A percentile compares a stretch with the other conserved stretches of the same genome.
phyloP scores from a whole-genome alignment of 2,113 vertebrate species.

The Catharus bicknelli region DNA sequence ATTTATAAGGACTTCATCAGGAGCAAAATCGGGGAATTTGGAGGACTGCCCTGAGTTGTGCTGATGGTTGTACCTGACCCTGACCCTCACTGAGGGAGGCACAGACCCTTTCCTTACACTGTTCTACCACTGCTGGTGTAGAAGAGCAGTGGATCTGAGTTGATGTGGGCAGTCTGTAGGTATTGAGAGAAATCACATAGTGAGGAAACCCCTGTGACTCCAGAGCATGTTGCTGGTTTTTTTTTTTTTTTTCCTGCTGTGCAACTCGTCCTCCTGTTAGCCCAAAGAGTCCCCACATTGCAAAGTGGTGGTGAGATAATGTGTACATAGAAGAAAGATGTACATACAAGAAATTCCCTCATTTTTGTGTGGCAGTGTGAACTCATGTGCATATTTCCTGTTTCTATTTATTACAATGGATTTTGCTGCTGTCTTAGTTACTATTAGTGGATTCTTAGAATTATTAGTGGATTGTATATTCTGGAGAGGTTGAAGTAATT shows the following conservation, averaged over 20 bases:
- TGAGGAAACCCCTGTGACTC: background rate
- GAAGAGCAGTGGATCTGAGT: background rate
- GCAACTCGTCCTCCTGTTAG: background rate
- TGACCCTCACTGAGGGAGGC: background rate
- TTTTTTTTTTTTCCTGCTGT: background rate
- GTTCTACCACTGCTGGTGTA: background rate
- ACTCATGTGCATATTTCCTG: background rate
- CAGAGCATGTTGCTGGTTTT: background rate
- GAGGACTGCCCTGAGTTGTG: background rate
- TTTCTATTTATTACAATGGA: background rate
- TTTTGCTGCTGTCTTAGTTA: background rate
- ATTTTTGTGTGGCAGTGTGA: background rate
- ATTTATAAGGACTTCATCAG: background rate
- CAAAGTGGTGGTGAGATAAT: background rate
- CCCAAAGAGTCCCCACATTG: background rate
- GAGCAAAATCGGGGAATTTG: background rate
- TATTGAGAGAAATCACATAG: accelerated
- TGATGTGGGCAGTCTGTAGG: background rate
- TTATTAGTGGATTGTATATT: background rate
- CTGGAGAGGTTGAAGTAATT: background rate
- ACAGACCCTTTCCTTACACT: background rate
- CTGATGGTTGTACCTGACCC: background rate
- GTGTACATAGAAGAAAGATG: accelerated
- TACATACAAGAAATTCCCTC: accelerated
- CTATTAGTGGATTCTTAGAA: background rate